These are phyloP conservation scores for Sorex araneus DNA, from an alignment of 2,113 vertebrate genomes.

Conservation along the genomic window DNA sequence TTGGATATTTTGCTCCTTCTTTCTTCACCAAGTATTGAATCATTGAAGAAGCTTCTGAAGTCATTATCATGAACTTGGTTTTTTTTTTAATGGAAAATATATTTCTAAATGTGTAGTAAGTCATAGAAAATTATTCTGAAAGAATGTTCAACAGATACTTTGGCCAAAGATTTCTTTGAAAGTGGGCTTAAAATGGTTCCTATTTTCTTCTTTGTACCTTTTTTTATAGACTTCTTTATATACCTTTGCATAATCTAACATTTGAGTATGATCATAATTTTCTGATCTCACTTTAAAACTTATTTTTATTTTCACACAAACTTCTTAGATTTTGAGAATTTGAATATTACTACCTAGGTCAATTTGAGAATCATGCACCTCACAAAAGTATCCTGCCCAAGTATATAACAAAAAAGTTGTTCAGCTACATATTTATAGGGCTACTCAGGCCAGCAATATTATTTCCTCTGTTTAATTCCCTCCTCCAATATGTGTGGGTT, in stretches of 20 bases:
- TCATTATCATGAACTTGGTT: not conserved
- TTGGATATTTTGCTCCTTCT: too few relatives aligned
- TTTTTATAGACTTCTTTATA: slow-evolving; percentile 6
- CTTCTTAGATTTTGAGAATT: slow-evolving; percentile 44
- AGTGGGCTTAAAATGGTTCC: not conserved
- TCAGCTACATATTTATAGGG: slow-evolving; percentile 9
- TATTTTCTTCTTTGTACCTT: slow-evolving; percentile 21
- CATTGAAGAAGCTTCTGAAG: too few relatives aligned
- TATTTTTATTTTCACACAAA: slow-evolving; percentile 50
- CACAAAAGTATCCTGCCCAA: not conserved
- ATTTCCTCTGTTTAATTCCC: slow-evolving; percentile 32
- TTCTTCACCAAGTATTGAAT: too few relatives aligned
- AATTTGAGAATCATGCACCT: slow-evolving; percentile 23
- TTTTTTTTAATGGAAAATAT: slow-evolving; percentile 11
- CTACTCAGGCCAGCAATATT: slow-evolving; percentile 13
- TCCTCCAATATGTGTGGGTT: slow-evolving; percentile 5
- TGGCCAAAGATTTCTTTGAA: not conserved
- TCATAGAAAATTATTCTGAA: slow-evolving; percentile 44
- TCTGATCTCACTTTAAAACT: not conserved
- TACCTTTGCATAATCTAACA: not conserved
- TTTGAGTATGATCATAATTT: slow-evolving; percentile 32
- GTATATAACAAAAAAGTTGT: not conserved
- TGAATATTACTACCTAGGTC: not conserved
- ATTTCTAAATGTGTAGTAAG: not conserved
- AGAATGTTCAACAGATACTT: not conserved